Base-by-base conservation (phyloP, 53 echinoderm and acorn worm genomes). In the Crossaster papposus region DNA sequence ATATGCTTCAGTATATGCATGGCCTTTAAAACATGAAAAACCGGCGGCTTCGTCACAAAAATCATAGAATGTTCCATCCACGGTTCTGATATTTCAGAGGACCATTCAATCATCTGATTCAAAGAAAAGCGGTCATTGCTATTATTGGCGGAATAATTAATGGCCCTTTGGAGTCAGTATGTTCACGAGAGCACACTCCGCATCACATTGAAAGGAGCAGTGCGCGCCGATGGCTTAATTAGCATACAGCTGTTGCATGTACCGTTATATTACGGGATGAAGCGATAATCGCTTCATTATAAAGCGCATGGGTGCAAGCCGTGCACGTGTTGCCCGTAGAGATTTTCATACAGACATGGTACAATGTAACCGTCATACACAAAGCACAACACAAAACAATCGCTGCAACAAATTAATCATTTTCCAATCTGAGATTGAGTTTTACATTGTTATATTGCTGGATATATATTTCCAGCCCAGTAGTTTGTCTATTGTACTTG, bases 181-280 rank as follows among this genome's bases (percentile, higher is more conserved):
- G 65, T 33, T 36, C 37, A 82, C 37, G 14, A 58, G 36, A 30
- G 17, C 54, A 11, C 13, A 58, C 35, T 29, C 32, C 64, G 7
- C 12, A 37, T 28, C 55, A 52, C 63, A 53, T 53, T 28, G 33
- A 81, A 81, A 81, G 58, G 34, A 6, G 23, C 22, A 63, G 23
- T 30, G 11, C 50, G 11, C 2, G 14, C 71, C 24, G 22, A 32
- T 65, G 14, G 36, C 83, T 83, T 72, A 44, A 84, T 84, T 84
- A 72, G 72, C 84, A 84, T 84, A 84, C 84, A 84, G 84, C 84
- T 84, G 84, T 53, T 36, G 29, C 75, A 17, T 74, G 75, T 22
- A 14, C 35, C 28, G 75, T 74, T 6, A 20, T 68, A 35, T n/a
- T 22, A n/a, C 34, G 65, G 26, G 83, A 14, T 70, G n/a, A 64